These are phyloP conservation scores for Mirza zaza DNA, from an alignment of 2,113 vertebrate genomes.

Conservation along the genomic window DNA sequence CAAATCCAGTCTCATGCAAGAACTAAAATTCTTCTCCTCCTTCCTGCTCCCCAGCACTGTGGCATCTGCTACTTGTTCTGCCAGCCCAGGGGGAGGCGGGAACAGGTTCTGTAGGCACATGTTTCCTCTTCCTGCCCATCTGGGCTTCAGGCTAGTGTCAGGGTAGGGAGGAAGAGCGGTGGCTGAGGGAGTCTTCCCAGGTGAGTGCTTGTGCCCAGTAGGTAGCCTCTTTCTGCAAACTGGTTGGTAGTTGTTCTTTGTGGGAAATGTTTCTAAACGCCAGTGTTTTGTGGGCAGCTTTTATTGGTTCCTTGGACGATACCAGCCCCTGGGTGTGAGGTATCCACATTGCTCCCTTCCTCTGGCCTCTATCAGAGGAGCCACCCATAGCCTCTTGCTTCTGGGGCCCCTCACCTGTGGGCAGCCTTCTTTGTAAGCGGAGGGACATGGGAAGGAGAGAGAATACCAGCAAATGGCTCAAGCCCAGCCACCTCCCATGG, in stretches of 20 bases:
- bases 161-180: no score
- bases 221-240: background rate
- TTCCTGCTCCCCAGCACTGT: background rate
- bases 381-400: background rate
- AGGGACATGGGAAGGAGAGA: background rate
- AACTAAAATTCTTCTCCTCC: background rate
- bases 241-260: background rate
- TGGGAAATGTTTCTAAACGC: background rate
- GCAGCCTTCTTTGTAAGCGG: background rate
- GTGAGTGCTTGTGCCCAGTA: background rate
- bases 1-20: accelerated
- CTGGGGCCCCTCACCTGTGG: background rate
- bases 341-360: background rate
- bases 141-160: background rate
- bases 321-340: background rate
- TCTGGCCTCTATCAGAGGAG: background rate
- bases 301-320: background rate
- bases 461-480: background rate
- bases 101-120: accelerated
- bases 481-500: background rate
- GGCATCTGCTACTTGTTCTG: background rate
- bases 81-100: background rate
- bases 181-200: background rate
- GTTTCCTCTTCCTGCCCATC: background rate
- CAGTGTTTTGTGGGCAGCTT: background rate